Conservation (phyloP, 2,797 vertebrate genomes). For the Syncerus caffer region DNA sequence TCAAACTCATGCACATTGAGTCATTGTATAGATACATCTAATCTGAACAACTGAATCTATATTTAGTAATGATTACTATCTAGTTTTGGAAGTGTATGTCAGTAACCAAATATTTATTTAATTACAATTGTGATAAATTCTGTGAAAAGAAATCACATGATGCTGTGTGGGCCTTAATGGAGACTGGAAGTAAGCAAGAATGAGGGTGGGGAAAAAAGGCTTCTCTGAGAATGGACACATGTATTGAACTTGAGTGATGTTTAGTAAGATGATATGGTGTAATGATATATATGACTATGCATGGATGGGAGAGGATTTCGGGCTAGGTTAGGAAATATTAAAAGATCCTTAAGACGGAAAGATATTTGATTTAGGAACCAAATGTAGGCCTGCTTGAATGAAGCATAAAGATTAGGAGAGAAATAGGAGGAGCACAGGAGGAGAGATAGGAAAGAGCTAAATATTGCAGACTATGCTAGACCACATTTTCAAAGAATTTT, state of each 20-base stretch:
- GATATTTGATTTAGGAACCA: neutral
- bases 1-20: neutral
- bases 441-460: neutral
- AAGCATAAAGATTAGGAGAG: neutral
- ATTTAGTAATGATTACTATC: neutral
- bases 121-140: neutral
- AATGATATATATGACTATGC: neutral
- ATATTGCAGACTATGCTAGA: neutral
- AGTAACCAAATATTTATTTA: neutral
- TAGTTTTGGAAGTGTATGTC: neutral
- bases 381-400: neutral
- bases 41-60: neutral
- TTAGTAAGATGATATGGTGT: neutral
- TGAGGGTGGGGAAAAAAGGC: accelerated
- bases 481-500: neutral
- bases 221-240: neutral
- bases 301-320: neutral
- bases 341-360: neutral
- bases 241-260: neutral
- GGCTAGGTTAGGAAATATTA: neutral
- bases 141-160: neutral
- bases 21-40: neutral
- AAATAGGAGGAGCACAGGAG: neutral
- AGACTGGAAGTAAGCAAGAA: neutral
- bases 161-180: neutral